Evolutionary conservation across 2,888 invertebrate genomes (phyloP).

Genomic region (Idaea straminata): DNA sequence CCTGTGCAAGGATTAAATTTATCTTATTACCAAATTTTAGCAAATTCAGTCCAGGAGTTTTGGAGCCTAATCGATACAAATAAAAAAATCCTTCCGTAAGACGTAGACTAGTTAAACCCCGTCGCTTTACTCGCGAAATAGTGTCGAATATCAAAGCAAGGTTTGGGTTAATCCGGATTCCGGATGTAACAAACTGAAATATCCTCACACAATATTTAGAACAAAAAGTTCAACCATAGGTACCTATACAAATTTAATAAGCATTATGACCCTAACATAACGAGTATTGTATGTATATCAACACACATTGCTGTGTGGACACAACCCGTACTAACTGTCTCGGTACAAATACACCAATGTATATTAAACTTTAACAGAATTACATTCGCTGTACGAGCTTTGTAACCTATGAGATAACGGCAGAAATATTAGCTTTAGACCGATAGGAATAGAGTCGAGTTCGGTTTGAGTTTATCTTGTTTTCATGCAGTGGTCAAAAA

Average conservation of each 20-base stretch:
- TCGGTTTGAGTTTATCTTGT: conserved; percentile 26
- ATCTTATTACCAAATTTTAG: too few relatives aligned
- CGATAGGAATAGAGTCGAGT: conserved; percentile 32
- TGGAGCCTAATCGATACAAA: too few relatives aligned
- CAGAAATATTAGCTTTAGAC: conserved; percentile 20
- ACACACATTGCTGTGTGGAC: conserved; percentile 14
- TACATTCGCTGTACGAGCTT: conserved; percentile 7
- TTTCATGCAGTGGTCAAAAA: conserved; percentile 30
- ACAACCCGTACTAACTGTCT: conserved; percentile 8
- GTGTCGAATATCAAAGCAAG: too few relatives aligned
- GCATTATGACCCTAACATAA: background rate
- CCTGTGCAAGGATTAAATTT: too few relatives aligned
- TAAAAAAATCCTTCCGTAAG: too few relatives aligned
- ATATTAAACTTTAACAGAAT: conserved; percentile 29
- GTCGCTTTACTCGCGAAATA: too few relatives aligned
- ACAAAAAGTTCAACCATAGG: too few relatives aligned
- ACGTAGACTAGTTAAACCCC: too few relatives aligned
- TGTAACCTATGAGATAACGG: conserved; percentile 13
- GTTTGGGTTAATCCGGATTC: too few relatives aligned
- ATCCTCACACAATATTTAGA: too few relatives aligned
- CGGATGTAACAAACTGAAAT: too few relatives aligned
- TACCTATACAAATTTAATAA: background rate
- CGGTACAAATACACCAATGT: conserved; percentile 22
- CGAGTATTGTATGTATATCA: conserved; percentile 2
- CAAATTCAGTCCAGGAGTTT: too few relatives aligned